Base-by-base conservation (phyloP, 2,113 vertebrate species). In the Lamprologus tigripictilis region DNA sequence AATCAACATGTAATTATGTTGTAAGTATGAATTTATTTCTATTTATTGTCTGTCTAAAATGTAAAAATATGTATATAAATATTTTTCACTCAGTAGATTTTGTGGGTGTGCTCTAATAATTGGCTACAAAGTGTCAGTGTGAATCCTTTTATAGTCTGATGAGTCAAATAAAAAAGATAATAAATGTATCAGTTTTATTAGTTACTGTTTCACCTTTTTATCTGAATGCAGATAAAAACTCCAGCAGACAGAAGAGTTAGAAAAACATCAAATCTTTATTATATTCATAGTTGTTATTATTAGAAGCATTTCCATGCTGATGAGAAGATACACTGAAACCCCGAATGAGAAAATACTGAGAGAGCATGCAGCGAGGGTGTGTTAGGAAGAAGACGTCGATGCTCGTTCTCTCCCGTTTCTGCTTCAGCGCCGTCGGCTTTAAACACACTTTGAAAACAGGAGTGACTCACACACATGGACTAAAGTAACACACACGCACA, bases 251-350 rank as follows among this genome's bases (percentile, higher is more conserved):
- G 14, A 42, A 88, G 61, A 17, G 3, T 37, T 92, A 94, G 26
- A 90, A 92, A 96, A 95, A 94, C 96, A 97, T 93, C 95, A 93
- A 96, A 93, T 89, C 90, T 96, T 97, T 96, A 96, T 96, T 96
- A 92, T 95, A 93, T 93, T 92, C 83, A 95, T 92, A 87, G 87
- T 86, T 45, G 47, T 92, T 94, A 91, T 92, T 88, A 92, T 93
- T 87, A 90, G 90, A 92, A 92, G 92, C 93, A 93, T 94, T 94
- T 95, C 79, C 96, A 96, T 96, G 95, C 96, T 95, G 92, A 93
- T 86, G 87, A 91, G 85, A 84, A 90, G 88, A 95, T 86, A 92
- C 79, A 94, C 49, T 51, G 88, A 94, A 95, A 94, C 90, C 84
- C 8, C 2, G 58, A 93, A 92, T 54, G 31, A 90, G 61, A 89